Base-by-base conservation (phyloP, 2,797 vertebrate species). In the Melanogrammus aeglefinus region DNA sequence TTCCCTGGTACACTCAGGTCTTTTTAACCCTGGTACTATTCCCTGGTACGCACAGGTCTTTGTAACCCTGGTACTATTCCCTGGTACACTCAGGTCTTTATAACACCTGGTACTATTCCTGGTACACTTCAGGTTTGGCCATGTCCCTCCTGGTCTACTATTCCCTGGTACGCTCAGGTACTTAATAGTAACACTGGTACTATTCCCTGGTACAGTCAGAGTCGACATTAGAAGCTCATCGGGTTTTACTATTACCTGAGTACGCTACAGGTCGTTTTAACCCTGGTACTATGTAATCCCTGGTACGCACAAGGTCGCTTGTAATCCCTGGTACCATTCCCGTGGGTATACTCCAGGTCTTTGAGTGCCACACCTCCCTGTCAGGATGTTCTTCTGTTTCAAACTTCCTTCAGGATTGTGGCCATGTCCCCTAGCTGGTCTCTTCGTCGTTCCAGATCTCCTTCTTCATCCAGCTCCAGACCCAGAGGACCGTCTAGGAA, bases 381-480 rank as follows among this genome's bases (percentile, higher is more conserved):
- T 99, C 98, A 0, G 98, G 98, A 83, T 99, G 97, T 82, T n/a
- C n/a, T 99, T 99, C 91, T 99, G 98, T 86, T 99, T 99, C 80
- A 99, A 94, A n/a, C n/a, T 82, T 99, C 98, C 85, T 99, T 99
- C 86, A 99, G 92, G 88, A 99, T 99, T 85, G 97, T 95, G 21
- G 97, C 98, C 98, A 99, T 99, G 87, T 99, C 98, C n/a, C n/a
- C n/a, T n/a, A n/a, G n/a, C 98, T 95, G 31, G 96, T 95, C 90
- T 99, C 98, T 76, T 99, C 98, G 39, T 99, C 98, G 10, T 99
- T n/a, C 96, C 87, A 98, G 94, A 84, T 99, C n/a, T n/a, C 97
- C 79, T 97, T 97, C 83, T n/a, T 97, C 96, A 12, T 98, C 97
- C 3, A 97, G 90, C 75, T 99, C 97, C 88, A 99, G 89, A 75